phyloP scores from a whole-genome alignment of 2,797 vertebrate genomes.

The Syngnathus acus region DNA sequence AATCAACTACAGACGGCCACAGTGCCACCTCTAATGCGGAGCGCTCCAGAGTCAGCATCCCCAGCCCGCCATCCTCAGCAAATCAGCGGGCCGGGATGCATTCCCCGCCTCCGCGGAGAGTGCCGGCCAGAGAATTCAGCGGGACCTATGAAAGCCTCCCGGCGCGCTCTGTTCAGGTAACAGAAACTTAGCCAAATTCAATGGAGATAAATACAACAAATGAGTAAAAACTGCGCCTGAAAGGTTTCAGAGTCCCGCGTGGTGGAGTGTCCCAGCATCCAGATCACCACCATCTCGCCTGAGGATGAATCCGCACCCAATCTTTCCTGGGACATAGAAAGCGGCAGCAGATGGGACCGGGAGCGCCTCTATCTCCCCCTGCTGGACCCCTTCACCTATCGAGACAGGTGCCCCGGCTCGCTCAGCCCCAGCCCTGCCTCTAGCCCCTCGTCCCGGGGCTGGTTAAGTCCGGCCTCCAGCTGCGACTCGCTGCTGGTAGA shows the following conservation, averaged over 20 bases:
- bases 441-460: constrained; percentile 84
- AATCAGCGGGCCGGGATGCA: constrained; percentile 84
- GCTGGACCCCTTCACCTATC: constrained; percentile 79
- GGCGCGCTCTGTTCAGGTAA: constrained; percentile 80
- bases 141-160: constrained; percentile 87
- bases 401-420: constrained; percentile 75
- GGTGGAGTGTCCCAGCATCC: constrained; percentile 89
- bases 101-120: constrained; percentile 82
- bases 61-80: constrained; percentile 48
- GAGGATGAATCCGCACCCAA: constrained; percentile 62
- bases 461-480: constrained; percentile 84
- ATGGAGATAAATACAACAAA: background rate
- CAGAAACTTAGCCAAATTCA: background rate
- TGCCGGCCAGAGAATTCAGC: constrained; percentile 71
- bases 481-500: constrained; percentile 84
- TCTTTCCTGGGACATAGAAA: constrained; percentile 66
- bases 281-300: constrained; percentile 89
- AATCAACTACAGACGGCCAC: constrained; percentile 1
- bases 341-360: constrained; percentile 72
- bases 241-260: constrained; percentile 79
- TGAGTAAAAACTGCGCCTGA: background rate
- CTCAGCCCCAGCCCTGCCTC: constrained; percentile 86
- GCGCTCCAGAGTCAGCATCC: constrained; percentile 62
- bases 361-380: constrained; percentile 81
- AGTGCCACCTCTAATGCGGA: constrained; percentile 12